Evolutionary conservation across 1,140 invertebrate genomes (phyloP).

Genomic region (Dreissena polymorpha): DNA sequence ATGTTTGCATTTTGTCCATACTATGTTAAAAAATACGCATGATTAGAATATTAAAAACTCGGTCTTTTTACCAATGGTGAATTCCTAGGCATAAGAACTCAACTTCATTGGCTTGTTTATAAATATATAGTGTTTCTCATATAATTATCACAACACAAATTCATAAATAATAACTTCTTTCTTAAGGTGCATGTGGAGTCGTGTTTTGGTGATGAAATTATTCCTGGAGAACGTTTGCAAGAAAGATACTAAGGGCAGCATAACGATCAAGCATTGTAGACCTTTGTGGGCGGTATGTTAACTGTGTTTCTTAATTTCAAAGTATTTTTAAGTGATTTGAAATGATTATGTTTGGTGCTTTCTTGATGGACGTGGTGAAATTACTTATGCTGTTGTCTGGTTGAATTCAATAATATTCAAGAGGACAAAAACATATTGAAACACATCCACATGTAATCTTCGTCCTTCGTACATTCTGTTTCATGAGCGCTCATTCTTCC

Average conservation of each 20-base stretch:
- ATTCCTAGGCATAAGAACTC: background rate
- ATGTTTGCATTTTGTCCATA: background rate
- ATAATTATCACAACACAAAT: background rate
- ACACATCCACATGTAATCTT: too few relatives aligned
- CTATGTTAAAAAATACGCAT: background rate
- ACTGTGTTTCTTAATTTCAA: background rate
- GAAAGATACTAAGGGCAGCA: background rate
- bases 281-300: constrained; percentile 34
- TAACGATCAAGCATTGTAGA: constrained; percentile 15
- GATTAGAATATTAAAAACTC: too few relatives aligned
- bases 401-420: too few relatives aligned
- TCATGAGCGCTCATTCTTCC: too few relatives aligned
- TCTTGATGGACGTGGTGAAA: background rate
- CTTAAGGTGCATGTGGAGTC: constrained; percentile 10
- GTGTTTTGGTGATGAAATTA: constrained; percentile 30
- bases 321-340: background rate
- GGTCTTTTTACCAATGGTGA: background rate
- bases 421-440: too few relatives aligned
- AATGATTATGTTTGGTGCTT: too few relatives aligned
- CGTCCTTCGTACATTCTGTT: too few relatives aligned
- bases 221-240: constrained; percentile 32
- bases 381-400: background rate
- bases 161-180: background rate
- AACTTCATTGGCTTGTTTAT: background rate
- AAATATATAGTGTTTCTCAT: background rate